Conservation (phyloP, 2,113 vertebrate species). For the Oenanthe oenanthe region DNA sequence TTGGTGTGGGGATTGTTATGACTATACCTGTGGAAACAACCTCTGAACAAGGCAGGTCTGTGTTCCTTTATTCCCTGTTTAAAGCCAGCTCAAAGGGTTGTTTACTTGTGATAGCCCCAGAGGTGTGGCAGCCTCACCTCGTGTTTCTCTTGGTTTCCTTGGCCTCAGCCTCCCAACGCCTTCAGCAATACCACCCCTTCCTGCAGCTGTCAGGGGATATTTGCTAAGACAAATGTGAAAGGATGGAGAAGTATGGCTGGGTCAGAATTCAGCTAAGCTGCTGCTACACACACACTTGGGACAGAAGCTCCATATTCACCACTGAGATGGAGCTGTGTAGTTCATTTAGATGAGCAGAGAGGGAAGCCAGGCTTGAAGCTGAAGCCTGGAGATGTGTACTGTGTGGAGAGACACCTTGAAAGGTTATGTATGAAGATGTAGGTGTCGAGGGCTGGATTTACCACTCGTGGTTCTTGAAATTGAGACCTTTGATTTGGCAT, state of each 20-base stretch:
- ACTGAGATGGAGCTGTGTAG: neutral
- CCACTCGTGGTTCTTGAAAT: neutral
- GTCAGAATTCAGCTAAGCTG: neutral
- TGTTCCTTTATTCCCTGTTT: neutral
- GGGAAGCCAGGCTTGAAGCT: neutral
- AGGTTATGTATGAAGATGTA: neutral
- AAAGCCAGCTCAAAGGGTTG: neutral
- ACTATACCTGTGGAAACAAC: neutral
- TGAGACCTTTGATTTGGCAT: neutral
- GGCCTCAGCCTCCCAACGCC: neutral
- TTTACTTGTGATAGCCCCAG: neutral
- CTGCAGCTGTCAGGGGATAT: neutral
- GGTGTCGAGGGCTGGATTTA: neutral
- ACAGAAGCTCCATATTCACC: neutral
- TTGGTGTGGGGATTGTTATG: neutral
- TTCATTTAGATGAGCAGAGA: neutral
- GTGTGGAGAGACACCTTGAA: neutral
- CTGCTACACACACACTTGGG: neutral
- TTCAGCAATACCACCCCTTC: rapidly evolving
- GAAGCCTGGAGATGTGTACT: neutral
- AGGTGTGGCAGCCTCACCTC: neutral
- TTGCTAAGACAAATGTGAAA: neutral
- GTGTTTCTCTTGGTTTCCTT: neutral
- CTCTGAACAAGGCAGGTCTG: neutral
- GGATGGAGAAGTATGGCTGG: neutral